These are phyloP conservation scores for Cecropterus lyciades DNA, from an alignment of 1,140 invertebrate genomes.

Conservation along the genomic window DNA sequence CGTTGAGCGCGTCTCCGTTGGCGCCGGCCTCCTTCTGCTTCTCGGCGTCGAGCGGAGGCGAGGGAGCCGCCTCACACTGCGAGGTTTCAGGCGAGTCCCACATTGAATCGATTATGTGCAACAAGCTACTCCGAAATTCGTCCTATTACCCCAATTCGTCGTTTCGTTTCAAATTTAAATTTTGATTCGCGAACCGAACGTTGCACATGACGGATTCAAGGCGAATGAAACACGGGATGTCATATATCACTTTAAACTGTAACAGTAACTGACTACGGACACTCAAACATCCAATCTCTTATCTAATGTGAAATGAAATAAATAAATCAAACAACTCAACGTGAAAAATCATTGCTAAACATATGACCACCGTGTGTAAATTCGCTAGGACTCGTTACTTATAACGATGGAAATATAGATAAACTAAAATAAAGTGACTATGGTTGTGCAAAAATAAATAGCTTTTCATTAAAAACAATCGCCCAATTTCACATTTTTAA, in stretches of 20 bases:
- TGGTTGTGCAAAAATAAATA: constrained; percentile 22
- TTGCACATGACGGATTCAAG: constrained; percentile 84
- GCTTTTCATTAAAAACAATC: not conserved
- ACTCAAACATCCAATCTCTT: constrained; percentile 80
- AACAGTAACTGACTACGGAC: constrained; percentile 79
- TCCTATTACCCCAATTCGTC: constrained; percentile 73
- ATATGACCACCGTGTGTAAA: constrained; percentile 83
- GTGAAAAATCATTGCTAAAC: constrained; percentile 75
- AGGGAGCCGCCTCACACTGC: constrained; percentile 79
- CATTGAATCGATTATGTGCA: constrained; percentile 86
- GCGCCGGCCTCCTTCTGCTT: constrained; percentile 76
- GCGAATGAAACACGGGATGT: constrained; percentile 84
- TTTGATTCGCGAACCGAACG: constrained; percentile 67
- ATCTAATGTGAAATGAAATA: constrained; percentile 73
- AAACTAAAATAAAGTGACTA: constrained; percentile 30
- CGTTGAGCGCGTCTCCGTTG: constrained; percentile 77
- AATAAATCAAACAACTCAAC: constrained; percentile 77
- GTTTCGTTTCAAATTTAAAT: constrained; percentile 60
- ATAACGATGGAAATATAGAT: constrained; percentile 44
- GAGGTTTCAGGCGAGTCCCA: constrained; percentile 85
- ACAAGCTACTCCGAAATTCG: constrained; percentile 85
- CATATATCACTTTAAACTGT: constrained; percentile 82
- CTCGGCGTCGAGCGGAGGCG: constrained; percentile 69
- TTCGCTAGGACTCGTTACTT: constrained; percentile 78
- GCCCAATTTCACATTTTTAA: constrained; percentile 23